Evolutionary conservation across 35 echinoderm and acorn worm genomes (phyloP).

Genomic region (Chiridota heheva): DNA sequence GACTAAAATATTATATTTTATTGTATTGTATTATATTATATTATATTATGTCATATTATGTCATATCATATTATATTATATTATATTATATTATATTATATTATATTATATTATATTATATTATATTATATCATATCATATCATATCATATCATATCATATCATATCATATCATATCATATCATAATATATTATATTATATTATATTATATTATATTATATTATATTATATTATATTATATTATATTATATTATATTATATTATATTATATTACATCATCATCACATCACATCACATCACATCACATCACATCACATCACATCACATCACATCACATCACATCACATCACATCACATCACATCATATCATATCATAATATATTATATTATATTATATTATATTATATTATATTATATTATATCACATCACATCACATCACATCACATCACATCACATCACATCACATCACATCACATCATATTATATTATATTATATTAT

Average conservation of each 20-base stretch:
- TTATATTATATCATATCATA: not conserved
- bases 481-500: constrained; percentile 11
- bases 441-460: constrained; percentile 9
- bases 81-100: constrained; percentile 4
- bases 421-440: too few species aligned
- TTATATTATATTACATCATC: constrained; percentile 10
- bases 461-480: constrained; percentile 2
- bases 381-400: constrained; percentile 11
- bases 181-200: not conserved
- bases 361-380: constrained; percentile 4
- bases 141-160: not conserved
- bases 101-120: constrained; percentile 11
- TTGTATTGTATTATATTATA: too few species aligned
- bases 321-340: not conserved
- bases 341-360: not conserved
- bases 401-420: constrained; percentile 11
- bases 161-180: not conserved
- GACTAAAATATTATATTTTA: too few species aligned
- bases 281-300: not conserved
- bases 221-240: not conserved
- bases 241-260: constrained; percentile 11
- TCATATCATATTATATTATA: constrained; percentile 10
- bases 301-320: not conserved
- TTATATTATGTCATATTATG: constrained; percentile 10
- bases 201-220: not conserved